Evolutionary conservation across 2,113 vertebrate genomes (phyloP).

Genomic region (pig (Sus scrofa)): DNA sequence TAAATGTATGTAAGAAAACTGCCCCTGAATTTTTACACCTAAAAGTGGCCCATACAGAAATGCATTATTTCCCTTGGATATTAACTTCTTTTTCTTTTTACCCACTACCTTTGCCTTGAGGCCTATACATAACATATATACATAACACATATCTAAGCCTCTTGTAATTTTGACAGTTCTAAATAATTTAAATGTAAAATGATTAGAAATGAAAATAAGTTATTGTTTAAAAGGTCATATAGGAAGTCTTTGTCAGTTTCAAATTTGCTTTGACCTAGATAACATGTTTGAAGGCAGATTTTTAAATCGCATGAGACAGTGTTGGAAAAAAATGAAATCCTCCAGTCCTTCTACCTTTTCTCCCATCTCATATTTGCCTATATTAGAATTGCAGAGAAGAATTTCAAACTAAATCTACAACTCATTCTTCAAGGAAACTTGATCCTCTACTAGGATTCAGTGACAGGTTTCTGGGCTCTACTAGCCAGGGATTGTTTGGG

Average conservation of each 20-base stretch:
- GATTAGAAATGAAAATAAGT: slow-evolving; percentile 7
- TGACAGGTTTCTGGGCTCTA: not conserved
- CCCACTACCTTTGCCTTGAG: not conserved
- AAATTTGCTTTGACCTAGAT: slow-evolving; percentile 22
- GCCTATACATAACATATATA: not conserved
- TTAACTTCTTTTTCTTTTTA: slow-evolving; percentile 6
- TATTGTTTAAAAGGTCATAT: not conserved
- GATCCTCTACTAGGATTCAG: not conserved
- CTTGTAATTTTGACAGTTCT: not conserved
- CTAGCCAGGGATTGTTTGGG: not conserved
- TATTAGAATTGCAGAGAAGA: not conserved
- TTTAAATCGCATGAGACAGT: not conserved
- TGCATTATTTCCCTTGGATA: not conserved
- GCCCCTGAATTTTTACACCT: not conserved
- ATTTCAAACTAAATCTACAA: not conserved
- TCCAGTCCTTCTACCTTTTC: not conserved
- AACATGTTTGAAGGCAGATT: not conserved
- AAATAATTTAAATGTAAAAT: slow-evolving; percentile 65
- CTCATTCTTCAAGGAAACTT: not conserved
- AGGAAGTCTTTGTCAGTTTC: slow-evolving; percentile 26
- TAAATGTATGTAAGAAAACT: not conserved
- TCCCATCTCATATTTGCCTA: not conserved
- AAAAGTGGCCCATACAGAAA: not conserved
- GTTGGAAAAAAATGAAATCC: not conserved
- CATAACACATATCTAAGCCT: not conserved